Conservation (phyloP, 2,113 vertebrate species). For the Beaufortia kweichowensis region DNA sequence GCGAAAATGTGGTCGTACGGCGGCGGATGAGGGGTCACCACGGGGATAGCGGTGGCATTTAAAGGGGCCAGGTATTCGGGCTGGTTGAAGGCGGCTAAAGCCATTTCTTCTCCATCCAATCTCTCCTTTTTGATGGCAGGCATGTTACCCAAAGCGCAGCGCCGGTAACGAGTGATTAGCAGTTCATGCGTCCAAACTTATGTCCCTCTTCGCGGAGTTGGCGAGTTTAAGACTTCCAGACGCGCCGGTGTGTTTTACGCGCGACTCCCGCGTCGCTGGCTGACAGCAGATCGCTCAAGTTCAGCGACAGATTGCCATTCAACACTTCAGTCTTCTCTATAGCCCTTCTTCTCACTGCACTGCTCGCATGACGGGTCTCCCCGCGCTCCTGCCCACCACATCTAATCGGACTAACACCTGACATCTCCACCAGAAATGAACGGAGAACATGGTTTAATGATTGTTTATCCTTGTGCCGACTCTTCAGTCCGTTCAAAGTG, state of each 20-base stretch:
- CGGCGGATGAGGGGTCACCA: conserved; percentile 87
- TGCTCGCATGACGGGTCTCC: conserved; percentile 70
- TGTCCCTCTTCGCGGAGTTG: conserved; percentile 68
- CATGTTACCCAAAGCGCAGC: conserved; percentile 80
- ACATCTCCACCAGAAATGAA: conserved; percentile 75
- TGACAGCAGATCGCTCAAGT: conserved; percentile 72
- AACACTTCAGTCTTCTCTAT: conserved; percentile 65
- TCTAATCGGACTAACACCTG: conserved; percentile 81
- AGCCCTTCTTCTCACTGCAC: conserved; percentile 55
- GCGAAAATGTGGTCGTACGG: conserved; percentile 85
- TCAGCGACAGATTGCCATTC: conserved; percentile 78
- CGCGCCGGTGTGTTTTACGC: conserved; percentile 75
- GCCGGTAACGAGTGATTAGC: conserved; percentile 75
- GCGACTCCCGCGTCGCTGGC: conserved; percentile 70
- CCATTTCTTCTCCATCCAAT: conserved; percentile 89
- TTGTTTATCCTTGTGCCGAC: conserved; percentile 70
- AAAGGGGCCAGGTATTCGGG: conserved; percentile 87
- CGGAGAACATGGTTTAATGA: conserved; percentile 75
- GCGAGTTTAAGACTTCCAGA: conserved; percentile 72
- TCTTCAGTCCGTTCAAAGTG: conserved; percentile 47
- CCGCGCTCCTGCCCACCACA: conserved; percentile 78
- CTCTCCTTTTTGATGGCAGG: conserved; percentile 96
- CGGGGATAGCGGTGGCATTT: conserved; percentile 83
- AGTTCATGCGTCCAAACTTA: conserved; percentile 73
- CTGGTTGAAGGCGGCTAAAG: conserved; percentile 87